Conservation (phyloP, 1,140 invertebrate species). For the Panonychus citri region DNA sequence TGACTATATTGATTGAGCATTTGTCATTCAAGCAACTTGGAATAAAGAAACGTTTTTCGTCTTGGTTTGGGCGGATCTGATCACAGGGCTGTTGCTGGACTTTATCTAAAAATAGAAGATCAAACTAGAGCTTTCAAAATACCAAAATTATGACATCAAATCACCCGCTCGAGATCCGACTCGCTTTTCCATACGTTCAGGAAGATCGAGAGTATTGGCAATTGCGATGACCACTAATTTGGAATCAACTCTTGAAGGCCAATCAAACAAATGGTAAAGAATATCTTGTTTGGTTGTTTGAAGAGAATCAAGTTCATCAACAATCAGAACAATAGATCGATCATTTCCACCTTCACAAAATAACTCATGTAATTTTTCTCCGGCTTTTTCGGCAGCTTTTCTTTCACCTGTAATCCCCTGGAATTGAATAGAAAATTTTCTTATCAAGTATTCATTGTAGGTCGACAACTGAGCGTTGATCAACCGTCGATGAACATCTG, state of each 20-base stretch:
- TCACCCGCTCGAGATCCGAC: slow-evolving; percentile 44
- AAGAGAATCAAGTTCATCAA: slow-evolving; percentile 77
- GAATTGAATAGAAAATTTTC: too few species aligned
- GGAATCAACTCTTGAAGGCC: slow-evolving; percentile 54
- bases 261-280: slow-evolving; percentile 88
- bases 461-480: too few species aligned
- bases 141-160: too few species aligned
- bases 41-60: too few species aligned
- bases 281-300: slow-evolving; percentile 81
- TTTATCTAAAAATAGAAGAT: too few species aligned
- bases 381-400: slow-evolving; percentile 57
- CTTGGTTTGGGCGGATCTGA: too few species aligned
- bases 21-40: too few species aligned
- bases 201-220: slow-evolving; percentile 96
- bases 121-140: too few species aligned
- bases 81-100: too few species aligned
- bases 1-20: too few species aligned
- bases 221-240: slow-evolving; percentile 76
- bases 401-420: slow-evolving; percentile 44
- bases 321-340: slow-evolving; percentile 47
- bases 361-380: slow-evolving; percentile 20
- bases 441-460: too few species aligned
- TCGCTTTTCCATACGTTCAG: slow-evolving; percentile 58
- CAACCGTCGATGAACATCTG: too few species aligned
- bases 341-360: slow-evolving; percentile 20